Evolutionary conservation across 2,113 vertebrate genomes (phyloP).

Genomic region (Callospermophilus lateralis): DNA sequence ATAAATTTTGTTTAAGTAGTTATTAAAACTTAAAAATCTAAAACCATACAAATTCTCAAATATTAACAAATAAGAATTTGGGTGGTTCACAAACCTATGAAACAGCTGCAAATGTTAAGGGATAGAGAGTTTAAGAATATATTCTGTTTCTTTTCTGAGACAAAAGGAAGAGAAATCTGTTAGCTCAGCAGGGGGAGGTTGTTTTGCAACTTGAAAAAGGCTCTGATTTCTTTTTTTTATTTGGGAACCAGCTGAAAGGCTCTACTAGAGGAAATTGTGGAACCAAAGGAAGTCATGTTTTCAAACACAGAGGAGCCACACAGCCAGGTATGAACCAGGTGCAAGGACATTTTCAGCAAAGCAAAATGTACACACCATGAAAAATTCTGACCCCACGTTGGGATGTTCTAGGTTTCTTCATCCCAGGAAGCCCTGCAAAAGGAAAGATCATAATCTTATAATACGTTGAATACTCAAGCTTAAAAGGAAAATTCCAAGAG

Average conservation of each 20-base stretch:
- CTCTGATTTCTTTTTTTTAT: slow-evolving; percentile 73
- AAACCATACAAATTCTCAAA: neutral
- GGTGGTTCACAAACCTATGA: slow-evolving; percentile 38
- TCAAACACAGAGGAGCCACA: slow-evolving; percentile 52
- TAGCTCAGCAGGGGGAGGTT: slow-evolving; percentile 58
- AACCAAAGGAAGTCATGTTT: slow-evolving; percentile 64
- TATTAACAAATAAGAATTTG: neutral
- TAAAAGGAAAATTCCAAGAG: neutral
- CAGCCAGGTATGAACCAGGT: neutral
- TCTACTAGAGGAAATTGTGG: slow-evolving; percentile 26
- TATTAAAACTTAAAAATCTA: slow-evolving; percentile 41
- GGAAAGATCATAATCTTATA: neutral
- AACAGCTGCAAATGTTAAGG: slow-evolving; percentile 70
- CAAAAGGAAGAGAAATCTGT: slow-evolving; percentile 75
- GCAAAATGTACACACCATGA: neutral
- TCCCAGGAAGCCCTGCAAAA: neutral
- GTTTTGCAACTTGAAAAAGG: slow-evolving; percentile 59
- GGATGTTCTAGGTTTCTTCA: neutral
- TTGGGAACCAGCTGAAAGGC: slow-evolving; percentile 66
- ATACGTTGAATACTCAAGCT: neutral
- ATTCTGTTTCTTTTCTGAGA: slow-evolving; percentile 70
- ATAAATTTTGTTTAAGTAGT: slow-evolving; percentile 57
- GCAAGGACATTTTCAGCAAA: neutral
- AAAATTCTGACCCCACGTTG: neutral
- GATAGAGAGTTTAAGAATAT: slow-evolving; percentile 62